Evolutionary conservation across 2,797 vertebrate genomes (phyloP).

Genomic region (Melanotaenia parkinsoni): DNA sequence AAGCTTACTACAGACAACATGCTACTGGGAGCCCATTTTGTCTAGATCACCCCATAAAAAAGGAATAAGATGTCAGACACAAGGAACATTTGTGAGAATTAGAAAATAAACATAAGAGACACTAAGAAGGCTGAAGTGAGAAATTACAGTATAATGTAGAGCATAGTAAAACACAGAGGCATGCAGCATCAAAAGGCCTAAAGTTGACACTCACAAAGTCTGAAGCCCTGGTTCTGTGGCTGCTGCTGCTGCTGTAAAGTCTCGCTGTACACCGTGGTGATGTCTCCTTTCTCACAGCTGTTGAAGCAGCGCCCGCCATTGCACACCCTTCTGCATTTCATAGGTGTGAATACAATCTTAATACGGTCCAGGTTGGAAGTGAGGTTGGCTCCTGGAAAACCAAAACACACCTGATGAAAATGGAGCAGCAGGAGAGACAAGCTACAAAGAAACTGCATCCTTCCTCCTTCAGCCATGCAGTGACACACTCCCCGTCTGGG

Average conservation of each 20-base stretch:
- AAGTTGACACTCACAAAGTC: slow-evolving; percentile 90
- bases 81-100: slow-evolving; percentile 39
- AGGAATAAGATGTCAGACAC: slow-evolving; percentile 35
- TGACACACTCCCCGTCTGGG: slow-evolving; percentile 71
- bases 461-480: slow-evolving; percentile 65
- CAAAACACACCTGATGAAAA: slow-evolving; percentile 76
- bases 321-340: slow-evolving; percentile 91
- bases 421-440: slow-evolving; percentile 69
- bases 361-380: slow-evolving; percentile 93
- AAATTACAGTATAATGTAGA: slow-evolving; percentile 8
- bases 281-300: slow-evolving; percentile 92
- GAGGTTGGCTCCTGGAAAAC: slow-evolving; percentile 89
- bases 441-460: slow-evolving; percentile 76
- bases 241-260: slow-evolving; percentile 80
- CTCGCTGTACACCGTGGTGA: slow-evolving; percentile 94
- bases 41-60: slow-evolving; percentile 63
- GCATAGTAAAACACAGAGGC: slow-evolving; percentile 10
- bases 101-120: slow-evolving; percentile 28
- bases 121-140: slow-evolving; percentile 7
- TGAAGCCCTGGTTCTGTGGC: slow-evolving; percentile 88
- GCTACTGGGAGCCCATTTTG: slow-evolving; percentile 66
- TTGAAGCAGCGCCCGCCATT: slow-evolving; percentile 88
- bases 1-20: slow-evolving; percentile 55
- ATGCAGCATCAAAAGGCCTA: slow-evolving; percentile 28
- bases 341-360: slow-evolving; percentile 96